Base-by-base conservation (phyloP, 1,140 invertebrate genomes). In the Drosophila pandora region DNA sequence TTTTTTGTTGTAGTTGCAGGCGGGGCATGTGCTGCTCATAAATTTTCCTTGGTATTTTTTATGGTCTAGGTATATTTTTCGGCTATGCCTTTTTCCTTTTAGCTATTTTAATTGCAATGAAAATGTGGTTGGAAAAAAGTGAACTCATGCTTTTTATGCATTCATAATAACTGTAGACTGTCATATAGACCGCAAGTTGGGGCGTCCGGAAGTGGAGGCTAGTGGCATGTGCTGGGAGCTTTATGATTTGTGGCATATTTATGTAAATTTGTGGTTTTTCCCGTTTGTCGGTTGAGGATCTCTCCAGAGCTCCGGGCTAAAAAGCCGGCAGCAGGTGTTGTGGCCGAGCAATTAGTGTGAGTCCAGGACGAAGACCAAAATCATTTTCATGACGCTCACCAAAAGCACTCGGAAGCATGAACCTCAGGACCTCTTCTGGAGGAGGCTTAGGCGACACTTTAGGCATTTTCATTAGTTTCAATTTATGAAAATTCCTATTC, bases 201-300 rank as follows among this genome's bases (percentile, higher is more conserved):
- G 25, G 37, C 9, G 22, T 3, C 21, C 1, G 22, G 21, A 6
- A 23, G 43, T 17, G 43, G 9, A 1, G 17, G 21, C 39, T 2
- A 43, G 9, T 59, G 28, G 43, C 48, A 37, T 39, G 37, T 48
- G 57, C 53, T 10, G 39, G 39, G 61, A 61, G 83, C 78, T 60
- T 57, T 75, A 85, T 85, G 82, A 85, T 85, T 85, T 85, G 82
- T 85, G 83, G 82, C 83, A 76, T 85, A 85, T 85, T 85, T 85
- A 85, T 85, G 83, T 88, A 85, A 85, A 85, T 87, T 85, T 88
- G 82, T 88, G 82, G 81, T 85, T 84, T 83, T 84, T 84, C 34
- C 43, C 54, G 41, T 43, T 43, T 53, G 67, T 68, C 62, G 28
- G 62, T 69, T 50, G 71, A 69, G 52, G 74, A 65, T 74, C 52